Base-by-base conservation (phyloP, 1,140 invertebrate genomes). In the Bombus picipes region DNA sequence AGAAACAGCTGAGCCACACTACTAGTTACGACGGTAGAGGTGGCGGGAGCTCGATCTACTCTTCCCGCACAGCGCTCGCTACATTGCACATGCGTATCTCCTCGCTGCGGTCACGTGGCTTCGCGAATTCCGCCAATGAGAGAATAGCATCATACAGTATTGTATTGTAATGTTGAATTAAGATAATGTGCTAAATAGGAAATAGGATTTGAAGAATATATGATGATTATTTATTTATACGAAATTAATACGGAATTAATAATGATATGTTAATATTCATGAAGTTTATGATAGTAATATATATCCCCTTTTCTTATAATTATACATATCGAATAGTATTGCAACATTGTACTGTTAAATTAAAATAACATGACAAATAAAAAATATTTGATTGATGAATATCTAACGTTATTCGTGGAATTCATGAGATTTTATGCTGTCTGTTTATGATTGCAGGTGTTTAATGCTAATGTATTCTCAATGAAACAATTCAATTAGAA, bases 1-100 rank as follows among this genome's bases (percentile, higher is more conserved):
- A 94, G 93, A 92, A 94, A 93, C 93, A 94, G 93, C 93, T 94
- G 93, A 94, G 93, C 86, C 86, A 62, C 73, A 70, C 78, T 86
- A 75, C 82, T 66, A 77, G 79, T 84, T 86, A 90, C 62, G 62
- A 83, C n/a, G 65, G 79, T 77, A 83, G 82, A 83, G 82, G 70
- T 78, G 81, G 81, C 81, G 88, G 74, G 18, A 81, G 77, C 47
- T 76, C 4, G 43, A 57, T 37, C 72, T 43, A 34, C 71, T 62
- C 71, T 81, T 72, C 53, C 34, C 78, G 72, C 74, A 57, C 37
- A 88, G 74, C 77, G 82, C 59, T 57, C 85, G 87, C 81, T 57
- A 47, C 22, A 87, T 43, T 15, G 53, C 83, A 82, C 90, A 28
- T n/a, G 77, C 83, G 75, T 65, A 59, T 28, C n/a, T 32, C 25